phyloP scores from a whole-genome alignment of 1,140 invertebrate species.

The Oedothorax gibbosus region DNA sequence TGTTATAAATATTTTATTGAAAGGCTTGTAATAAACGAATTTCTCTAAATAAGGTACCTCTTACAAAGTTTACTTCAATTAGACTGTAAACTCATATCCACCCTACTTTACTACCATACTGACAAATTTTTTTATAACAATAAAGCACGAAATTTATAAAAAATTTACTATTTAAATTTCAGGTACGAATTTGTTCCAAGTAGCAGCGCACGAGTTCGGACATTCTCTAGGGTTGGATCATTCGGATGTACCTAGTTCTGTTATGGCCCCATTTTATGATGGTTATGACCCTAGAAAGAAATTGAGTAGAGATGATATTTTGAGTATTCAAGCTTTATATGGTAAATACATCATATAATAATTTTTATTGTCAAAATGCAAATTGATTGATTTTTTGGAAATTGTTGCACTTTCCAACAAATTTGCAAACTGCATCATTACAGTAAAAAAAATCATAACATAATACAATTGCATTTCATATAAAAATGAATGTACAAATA shows the following conservation, averaged over 20 bases:
- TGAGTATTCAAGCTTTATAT: conserved; percentile 79
- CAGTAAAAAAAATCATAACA: too few species aligned
- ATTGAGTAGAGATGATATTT: conserved; percentile 68
- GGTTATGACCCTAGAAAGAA: conserved; percentile 68
- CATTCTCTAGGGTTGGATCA: conserved; percentile 72
- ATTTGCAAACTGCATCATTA: not conserved
- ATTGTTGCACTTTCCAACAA: not conserved
- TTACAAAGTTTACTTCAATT: too few species aligned
- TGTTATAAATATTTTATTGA: too few species aligned
- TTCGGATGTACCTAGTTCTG: conserved; percentile 68
- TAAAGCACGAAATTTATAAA: too few species aligned
- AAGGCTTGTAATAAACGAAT: too few species aligned
- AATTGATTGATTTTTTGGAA: not conserved
- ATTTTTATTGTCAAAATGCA: not conserved
- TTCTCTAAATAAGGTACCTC: too few species aligned
- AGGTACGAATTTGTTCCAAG: conserved; percentile 73
- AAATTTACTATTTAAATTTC: not conserved
- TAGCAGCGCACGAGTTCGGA: conserved; percentile 74
- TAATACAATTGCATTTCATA: too few species aligned
- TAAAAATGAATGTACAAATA: too few species aligned
- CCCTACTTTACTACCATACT: too few species aligned
- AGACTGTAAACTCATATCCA: too few species aligned
- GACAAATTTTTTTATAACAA: too few species aligned
- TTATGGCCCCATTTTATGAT: conserved; percentile 74
- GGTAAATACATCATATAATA: conserved; percentile 71